Evolutionary conservation across 2,113 vertebrate genomes (phyloP).

Genomic region (Forbesichthys papilliferus): DNA sequence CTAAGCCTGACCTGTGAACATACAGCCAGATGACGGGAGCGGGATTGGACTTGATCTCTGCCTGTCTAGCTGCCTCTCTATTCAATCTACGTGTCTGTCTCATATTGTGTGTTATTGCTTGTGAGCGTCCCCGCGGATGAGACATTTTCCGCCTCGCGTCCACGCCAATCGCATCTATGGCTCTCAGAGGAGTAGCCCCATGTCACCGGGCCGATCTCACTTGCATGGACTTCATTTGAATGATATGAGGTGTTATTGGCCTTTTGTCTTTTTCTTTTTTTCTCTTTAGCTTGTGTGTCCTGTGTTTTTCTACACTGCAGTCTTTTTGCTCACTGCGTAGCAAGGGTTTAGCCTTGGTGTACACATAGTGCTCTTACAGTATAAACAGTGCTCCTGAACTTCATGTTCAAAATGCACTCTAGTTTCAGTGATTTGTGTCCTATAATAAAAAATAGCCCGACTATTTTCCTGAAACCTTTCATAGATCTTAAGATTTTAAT

Average conservation of each 20-base stretch:
- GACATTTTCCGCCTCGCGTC: conserved; percentile 61
- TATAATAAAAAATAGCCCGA: too few relatives aligned
- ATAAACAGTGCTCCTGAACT: too few relatives aligned
- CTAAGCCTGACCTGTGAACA: conserved; percentile 75
- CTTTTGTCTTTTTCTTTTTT: conserved; percentile 42
- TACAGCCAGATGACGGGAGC: conserved; percentile 71
- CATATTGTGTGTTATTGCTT: conserved; percentile 71
- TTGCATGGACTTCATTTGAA: conserved; percentile 70
- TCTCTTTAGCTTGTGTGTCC: conserved; percentile 13
- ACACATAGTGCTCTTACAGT: background rate
- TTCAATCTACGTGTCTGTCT: conserved; percentile 81
- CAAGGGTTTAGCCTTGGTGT: conserved; percentile 14
- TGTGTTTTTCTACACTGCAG: conserved; percentile 31
- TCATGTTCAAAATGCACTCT: background rate
- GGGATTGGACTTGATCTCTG: conserved; percentile 78
- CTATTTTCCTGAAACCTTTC: too few relatives aligned
- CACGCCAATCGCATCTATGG: conserved; percentile 64
- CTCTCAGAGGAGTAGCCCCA: conserved; percentile 63
- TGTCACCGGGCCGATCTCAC: conserved; percentile 66
- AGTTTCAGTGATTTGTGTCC: background rate
- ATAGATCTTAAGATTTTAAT: too few relatives aligned
- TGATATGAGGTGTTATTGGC: conserved; percentile 55
- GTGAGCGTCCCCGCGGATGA: conserved; percentile 72
- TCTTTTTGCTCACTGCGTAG: conserved; percentile 49
- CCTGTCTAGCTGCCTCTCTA: conserved; percentile 77